Evolutionary conservation across 2,113 vertebrate genomes (phyloP).

Genomic region (Barbus barbus): DNA sequence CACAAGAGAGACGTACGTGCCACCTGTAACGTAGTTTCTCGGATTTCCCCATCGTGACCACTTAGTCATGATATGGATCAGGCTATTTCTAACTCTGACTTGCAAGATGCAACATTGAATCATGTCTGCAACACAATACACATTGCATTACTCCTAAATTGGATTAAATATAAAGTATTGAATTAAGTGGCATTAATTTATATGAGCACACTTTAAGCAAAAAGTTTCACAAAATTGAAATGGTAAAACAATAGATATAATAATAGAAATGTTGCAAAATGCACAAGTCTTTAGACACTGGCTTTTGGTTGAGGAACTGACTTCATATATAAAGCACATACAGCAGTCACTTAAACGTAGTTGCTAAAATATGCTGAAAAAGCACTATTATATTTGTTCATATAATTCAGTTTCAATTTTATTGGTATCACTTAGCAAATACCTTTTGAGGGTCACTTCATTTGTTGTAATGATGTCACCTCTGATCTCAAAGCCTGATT

Average conservation of each 20-base stretch:
- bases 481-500: no score
- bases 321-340: background rate
- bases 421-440: background rate
- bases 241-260: background rate
- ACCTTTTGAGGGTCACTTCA: background rate
- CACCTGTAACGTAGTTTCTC: conserved; percentile 28
- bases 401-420: background rate
- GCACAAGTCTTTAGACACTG: background rate
- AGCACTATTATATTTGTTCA: background rate
- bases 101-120: background rate
- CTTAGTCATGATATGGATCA: background rate
- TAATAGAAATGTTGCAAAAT: background rate
- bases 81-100: conserved; percentile 12
- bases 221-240: no score
- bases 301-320: no score
- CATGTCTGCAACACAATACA: background rate
- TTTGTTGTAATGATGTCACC: background rate
- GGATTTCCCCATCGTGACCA: conserved; percentile 2
- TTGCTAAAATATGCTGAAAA: background rate
- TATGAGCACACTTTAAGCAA: no score
- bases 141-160: background rate
- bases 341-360: background rate
- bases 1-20: conserved; percentile 18
- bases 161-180: background rate
- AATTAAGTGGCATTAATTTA: background rate